phyloP scores from a whole-genome alignment of 2,113 vertebrate genomes.

The Lophochroa leadbeateri region DNA sequence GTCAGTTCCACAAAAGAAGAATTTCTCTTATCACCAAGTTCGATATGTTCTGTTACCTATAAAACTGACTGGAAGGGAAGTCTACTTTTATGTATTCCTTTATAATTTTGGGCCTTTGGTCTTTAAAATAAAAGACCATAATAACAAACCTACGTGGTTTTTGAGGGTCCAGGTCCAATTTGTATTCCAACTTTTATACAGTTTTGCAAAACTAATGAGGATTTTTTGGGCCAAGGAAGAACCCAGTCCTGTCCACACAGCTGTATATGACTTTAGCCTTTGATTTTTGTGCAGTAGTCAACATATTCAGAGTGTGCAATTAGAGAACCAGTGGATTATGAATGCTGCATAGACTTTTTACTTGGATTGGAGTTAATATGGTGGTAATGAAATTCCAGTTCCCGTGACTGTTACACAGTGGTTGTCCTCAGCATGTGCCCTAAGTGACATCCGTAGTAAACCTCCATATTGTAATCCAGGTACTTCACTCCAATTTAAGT shows the following conservation, averaged over 20 bases:
- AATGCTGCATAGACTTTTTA: background rate
- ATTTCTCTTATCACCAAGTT: background rate
- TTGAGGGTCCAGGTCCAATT: background rate
- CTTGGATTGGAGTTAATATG: background rate
- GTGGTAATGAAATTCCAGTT: background rate
- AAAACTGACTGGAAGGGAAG: background rate
- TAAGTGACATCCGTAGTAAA: background rate
- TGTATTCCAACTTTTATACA: background rate
- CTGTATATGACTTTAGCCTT: background rate
- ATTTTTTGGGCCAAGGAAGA: background rate
- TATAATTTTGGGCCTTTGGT: background rate
- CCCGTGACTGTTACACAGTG: background rate
- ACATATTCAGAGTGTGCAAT: background rate
- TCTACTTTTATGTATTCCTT: background rate
- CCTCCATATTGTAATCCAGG: rapidly evolving
- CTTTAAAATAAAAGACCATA: background rate
- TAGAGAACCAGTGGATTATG: background rate
- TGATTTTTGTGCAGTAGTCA: background rate
- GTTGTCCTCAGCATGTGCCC: background rate
- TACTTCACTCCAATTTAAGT: background rate
- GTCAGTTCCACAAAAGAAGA: background rate
- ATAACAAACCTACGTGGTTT: background rate
- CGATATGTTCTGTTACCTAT: background rate
- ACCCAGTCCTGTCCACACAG: background rate
- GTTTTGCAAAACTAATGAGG: background rate